These are phyloP conservation scores for Masticophis lateralis DNA, from an alignment of 2,797 vertebrate genomes.

Conservation along the genomic window DNA sequence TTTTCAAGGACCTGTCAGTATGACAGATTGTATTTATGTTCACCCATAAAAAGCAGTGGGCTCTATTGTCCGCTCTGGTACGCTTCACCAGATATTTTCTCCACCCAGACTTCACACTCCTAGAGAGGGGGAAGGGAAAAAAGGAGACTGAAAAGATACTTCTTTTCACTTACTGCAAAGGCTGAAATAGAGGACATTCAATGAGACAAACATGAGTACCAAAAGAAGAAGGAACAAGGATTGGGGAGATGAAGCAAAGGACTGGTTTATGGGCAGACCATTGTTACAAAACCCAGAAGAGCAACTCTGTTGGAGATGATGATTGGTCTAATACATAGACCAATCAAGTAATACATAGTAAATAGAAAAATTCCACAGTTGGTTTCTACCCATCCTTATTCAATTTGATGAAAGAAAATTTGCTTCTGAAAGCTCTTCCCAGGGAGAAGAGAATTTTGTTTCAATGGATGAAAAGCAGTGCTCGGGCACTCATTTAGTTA, in stretches of 20 bases:
- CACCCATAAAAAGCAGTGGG: conserved; percentile 17
- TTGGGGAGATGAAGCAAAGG: neutral
- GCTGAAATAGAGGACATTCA: neutral
- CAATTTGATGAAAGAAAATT: neutral
- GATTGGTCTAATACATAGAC: neutral
- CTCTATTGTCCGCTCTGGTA: conserved; percentile 15
- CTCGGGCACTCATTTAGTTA: neutral
- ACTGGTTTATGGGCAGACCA: too few relatives aligned
- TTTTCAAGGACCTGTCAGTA: conserved; percentile 29
- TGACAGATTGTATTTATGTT: conserved; percentile 31
- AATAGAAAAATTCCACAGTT: neutral
- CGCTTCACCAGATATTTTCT: conserved; percentile 1
- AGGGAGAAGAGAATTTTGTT: neutral
- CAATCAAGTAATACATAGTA: neutral
- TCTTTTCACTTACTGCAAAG: neutral
- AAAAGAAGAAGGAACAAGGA: neutral
- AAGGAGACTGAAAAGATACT: neutral
- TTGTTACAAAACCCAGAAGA: neutral
- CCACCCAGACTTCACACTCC: neutral
- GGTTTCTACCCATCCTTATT: neutral
- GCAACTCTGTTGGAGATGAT: neutral
- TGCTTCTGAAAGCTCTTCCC: neutral
- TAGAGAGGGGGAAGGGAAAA: neutral
- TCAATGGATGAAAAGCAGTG: neutral
- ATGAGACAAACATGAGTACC: neutral